Conservation (phyloP, 2,888 invertebrate genomes). For the Pediacus dermestoides region DNA sequence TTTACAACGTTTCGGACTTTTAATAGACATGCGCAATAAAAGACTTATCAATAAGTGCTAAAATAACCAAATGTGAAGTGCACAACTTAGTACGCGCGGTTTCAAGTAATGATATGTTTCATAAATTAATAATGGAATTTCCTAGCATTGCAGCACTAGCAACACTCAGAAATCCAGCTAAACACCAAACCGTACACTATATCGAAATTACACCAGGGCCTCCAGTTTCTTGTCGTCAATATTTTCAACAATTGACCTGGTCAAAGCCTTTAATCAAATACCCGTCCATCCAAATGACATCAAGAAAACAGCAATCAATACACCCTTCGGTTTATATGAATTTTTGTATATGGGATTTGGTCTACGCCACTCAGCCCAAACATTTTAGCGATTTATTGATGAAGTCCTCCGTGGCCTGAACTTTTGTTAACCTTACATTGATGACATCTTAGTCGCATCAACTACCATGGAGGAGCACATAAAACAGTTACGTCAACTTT, state of each 20-base stretch:
- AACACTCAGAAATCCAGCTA: too few relatives aligned
- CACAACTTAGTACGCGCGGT: too few relatives aligned
- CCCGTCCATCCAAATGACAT: conserved; percentile 37
- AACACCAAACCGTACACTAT: too few relatives aligned
- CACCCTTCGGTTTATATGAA: conserved; percentile 28
- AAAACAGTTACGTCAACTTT: conserved; percentile 24
- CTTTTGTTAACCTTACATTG: conserved; percentile 36
- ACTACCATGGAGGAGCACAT: conserved; percentile 15
- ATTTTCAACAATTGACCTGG: conserved; percentile 39
- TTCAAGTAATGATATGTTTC: too few relatives aligned
- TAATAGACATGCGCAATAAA: conserved; percentile 10
- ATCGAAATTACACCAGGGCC: conserved; percentile 30
- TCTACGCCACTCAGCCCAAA: conserved; percentile 43
- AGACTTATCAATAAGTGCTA: conserved; percentile 10
- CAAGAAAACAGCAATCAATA: conserved; percentile 25
- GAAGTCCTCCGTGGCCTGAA: conserved; percentile 29
- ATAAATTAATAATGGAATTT: too few relatives aligned
- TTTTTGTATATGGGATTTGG: conserved; percentile 39
- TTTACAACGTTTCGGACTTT: conserved; percentile 7
- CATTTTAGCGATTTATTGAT: conserved; percentile 43
- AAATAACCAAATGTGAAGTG: too few relatives aligned
- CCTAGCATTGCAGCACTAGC: too few relatives aligned
- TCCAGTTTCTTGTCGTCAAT: conserved; percentile 26
- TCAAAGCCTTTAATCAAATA: conserved; percentile 44
- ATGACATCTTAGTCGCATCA: conserved; percentile 35